Evolutionary conservation across 2,888 invertebrate genomes (phyloP).

Genomic region (Mythimna lalbum): DNA sequence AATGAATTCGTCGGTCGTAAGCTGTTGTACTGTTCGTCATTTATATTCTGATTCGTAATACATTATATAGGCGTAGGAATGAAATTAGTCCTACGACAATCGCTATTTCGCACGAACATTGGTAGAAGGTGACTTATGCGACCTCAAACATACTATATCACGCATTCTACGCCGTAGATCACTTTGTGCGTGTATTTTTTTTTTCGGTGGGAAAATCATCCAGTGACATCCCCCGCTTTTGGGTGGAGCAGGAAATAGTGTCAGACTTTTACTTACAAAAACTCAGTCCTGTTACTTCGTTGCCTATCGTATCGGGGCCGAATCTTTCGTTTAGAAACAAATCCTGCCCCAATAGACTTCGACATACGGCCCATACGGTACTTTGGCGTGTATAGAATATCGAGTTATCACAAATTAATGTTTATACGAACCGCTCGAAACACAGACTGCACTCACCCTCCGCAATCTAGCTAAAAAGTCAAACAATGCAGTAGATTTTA

Average conservation of each 20-base stretch:
- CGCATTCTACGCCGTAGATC: background rate
- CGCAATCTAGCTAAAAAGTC: constrained; percentile 33
- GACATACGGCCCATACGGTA: too few species aligned
- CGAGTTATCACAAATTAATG: too few species aligned
- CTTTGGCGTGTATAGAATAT: background rate
- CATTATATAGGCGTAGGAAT: background rate
- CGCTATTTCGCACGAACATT: constrained; percentile 17
- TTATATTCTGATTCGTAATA: constrained; percentile 1
- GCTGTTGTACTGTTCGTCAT: constrained; percentile 2
- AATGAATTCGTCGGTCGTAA: background rate
- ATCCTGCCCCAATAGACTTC: too few species aligned
- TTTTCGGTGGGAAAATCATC: too few species aligned
- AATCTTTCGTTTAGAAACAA: too few species aligned
- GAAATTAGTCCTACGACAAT: background rate
- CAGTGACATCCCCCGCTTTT: too few species aligned
- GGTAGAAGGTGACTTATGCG: constrained; percentile 8
- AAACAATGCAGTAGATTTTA: constrained; percentile 53
- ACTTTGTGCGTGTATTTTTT: too few species aligned
- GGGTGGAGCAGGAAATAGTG: too few species aligned
- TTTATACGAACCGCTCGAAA: background rate
- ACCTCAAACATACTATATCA: background rate
- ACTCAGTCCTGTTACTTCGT: too few species aligned
- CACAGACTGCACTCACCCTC: constrained; percentile 22
- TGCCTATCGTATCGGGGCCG: too few species aligned
- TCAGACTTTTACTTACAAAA: too few species aligned